phyloP scores from a whole-genome alignment of 2,113 vertebrate species.

The Elephas maximus region DNA sequence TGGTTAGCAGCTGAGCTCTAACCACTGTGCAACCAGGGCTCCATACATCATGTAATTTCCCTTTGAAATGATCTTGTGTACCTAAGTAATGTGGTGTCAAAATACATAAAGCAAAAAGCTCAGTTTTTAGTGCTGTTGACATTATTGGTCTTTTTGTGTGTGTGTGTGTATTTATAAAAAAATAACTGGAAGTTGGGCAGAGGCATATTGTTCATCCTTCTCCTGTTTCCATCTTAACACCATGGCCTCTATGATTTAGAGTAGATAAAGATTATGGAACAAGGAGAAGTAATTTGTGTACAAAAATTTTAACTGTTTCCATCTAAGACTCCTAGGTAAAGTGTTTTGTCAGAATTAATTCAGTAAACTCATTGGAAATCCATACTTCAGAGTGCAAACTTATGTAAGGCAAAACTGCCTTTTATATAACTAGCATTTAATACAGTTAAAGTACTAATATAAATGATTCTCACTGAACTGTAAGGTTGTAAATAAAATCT shows the following conservation, averaged over 20 bases:
- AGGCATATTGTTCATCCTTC: neutral
- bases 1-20: no score
- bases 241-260: neutral
- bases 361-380: neutral
- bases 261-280: neutral
- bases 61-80: neutral
- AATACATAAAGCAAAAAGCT: neutral
- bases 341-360: neutral
- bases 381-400: neutral
- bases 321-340: neutral
- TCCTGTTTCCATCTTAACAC: neutral
- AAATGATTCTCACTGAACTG: neutral
- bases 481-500: slow-evolving; percentile 18
- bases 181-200: neutral
- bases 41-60: neutral
- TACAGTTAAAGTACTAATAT: slow-evolving; percentile 1
- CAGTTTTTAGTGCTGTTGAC: neutral
- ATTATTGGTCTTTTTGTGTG: neutral
- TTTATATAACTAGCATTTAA: slow-evolving; percentile 15
- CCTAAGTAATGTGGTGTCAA: neutral
- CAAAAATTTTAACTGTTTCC: neutral
- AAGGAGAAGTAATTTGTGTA: neutral
- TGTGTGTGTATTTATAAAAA: neutral
- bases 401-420: neutral
- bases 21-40: no score